Base-by-base conservation (phyloP, 2,797 vertebrate species). In the Poeciliopsis paucimaculata region DNA sequence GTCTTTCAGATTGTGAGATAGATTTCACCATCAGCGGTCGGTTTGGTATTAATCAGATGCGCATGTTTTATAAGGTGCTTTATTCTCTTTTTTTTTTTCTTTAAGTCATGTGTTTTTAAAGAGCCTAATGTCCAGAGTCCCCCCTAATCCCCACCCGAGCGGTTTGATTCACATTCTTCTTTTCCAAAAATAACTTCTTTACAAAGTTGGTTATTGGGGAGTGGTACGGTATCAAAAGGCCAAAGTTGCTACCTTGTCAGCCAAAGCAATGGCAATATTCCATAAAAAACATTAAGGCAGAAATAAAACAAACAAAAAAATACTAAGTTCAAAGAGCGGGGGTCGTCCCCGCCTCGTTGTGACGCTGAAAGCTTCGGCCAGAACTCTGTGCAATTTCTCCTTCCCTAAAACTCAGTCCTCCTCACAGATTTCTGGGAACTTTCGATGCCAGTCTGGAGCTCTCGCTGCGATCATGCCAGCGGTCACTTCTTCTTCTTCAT, bases 61-160 rank as follows among this genome's bases (percentile, higher is more conserved):
- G 64, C 64, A 36, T 68, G 64, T 86, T 90, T 92, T 81, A 76
- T 88, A 96, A 96, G 95, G 96, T 96, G 96, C 96, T 95, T 94
- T 89, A 87, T 88, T 94, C 82, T 94, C 82, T 90, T 73, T 88
- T 80, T 92, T 85, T 77, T 77, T 64, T 64, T 34, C 8, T 66
- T 26, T 68, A 68, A 68, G 64, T 68, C 64, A 68, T 68, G 89
- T 93, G 90, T 93, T 62, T 16, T 72, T 90, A 85, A 90, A 31
- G 82, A 88, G 88, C 90, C 93, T 92, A 87, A 93, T 91, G 94
- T 95, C 87, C 87, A 88, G 89, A 93, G 93, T 90, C 83, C 87
- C 88, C 87, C 73, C 64, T 80, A 80, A 88, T 84, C 86, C 87
- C 86, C 84, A 85, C 86, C 89, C 88, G 28, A 86, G 79, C 73